These are phyloP conservation scores for Oreotrochilus melanogaster DNA, from an alignment of 2,113 vertebrate genomes.

Conservation along the genomic window DNA sequence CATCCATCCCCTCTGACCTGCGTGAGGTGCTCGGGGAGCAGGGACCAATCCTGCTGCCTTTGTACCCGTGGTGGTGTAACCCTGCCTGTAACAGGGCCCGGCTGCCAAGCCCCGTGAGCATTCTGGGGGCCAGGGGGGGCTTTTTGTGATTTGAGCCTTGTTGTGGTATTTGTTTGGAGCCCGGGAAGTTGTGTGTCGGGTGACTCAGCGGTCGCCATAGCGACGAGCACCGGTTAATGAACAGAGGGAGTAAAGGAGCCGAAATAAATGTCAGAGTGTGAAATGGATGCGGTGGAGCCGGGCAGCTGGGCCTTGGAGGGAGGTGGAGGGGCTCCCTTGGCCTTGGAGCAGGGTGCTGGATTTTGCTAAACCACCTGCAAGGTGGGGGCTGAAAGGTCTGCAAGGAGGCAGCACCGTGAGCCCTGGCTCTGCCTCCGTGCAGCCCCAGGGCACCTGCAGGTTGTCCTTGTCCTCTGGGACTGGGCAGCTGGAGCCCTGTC, in stretches of 20 bases:
- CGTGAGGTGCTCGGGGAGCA: too few species aligned
- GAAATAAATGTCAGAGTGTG: conserved; percentile 71
- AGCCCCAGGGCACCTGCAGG: background rate
- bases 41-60: fast-evolving
- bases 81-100: background rate
- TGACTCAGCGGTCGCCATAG: conserved; percentile 65
- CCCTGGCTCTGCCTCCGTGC: fast-evolving
- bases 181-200: conserved; percentile 65
- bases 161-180: conserved; percentile 35
- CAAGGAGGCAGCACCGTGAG: fast-evolving
- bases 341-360: fast-evolving
- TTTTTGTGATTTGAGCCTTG: background rate
- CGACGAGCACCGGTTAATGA: conserved; percentile 70
- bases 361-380: background rate
- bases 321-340: background rate
- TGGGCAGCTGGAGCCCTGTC: background rate
- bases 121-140: background rate
- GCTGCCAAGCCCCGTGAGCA: background rate
- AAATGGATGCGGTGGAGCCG: background rate
- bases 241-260: conserved; percentile 67
- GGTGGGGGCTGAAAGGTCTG: background rate
- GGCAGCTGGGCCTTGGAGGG: background rate
- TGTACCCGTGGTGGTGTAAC: fast-evolving
- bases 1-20: too few species aligned
- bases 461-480: background rate